These are phyloP conservation scores for Cassiopea andromeda DNA, from an alignment of 30 jellyfish, hydroid and myxozoan species.

Conservation along the genomic window DNA sequence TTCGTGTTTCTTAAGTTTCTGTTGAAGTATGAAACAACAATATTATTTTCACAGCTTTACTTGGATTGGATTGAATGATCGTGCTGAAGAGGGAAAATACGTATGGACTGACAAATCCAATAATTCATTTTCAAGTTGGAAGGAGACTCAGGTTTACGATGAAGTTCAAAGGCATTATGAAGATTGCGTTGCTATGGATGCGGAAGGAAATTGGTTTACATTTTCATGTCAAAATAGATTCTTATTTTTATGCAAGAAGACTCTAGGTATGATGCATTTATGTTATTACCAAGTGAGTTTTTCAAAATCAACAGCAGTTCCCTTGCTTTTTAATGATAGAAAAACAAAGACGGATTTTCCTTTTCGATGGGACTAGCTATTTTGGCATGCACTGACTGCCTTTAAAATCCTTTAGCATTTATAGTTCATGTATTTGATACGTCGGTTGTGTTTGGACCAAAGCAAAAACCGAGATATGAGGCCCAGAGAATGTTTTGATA, in stretches of 20 bases:
- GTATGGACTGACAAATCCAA: slow-evolving; percentile 80
- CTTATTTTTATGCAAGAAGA: slow-evolving; percentile 82
- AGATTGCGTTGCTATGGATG: slow-evolving; percentile 91
- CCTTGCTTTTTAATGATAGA: too few species aligned
- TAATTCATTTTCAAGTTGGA: slow-evolving; percentile 76
- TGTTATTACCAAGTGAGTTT: too few species aligned
- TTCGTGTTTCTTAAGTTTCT: too few species aligned
- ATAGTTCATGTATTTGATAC: too few species aligned
- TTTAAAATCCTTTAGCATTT: neutral
- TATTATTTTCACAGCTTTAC: slow-evolving; percentile 44
- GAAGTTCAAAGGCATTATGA: slow-evolving; percentile 88
- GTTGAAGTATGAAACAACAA: too few species aligned
- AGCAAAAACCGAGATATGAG: too few species aligned
- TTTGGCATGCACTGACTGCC: neutral
- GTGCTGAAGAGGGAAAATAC: slow-evolving; percentile 71
- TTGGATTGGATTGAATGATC: slow-evolving; percentile 95
- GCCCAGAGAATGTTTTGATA: neutral
- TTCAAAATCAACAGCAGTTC: too few species aligned
- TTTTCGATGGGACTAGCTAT: too few species aligned
- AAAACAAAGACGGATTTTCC: too few species aligned
- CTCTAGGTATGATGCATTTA: slow-evolving; percentile 48
- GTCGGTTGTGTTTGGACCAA: too few species aligned
- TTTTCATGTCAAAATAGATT: slow-evolving; percentile 74
- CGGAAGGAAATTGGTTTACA: slow-evolving; percentile 86
- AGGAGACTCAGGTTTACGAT: slow-evolving; percentile 69